Base-by-base conservation (phyloP, 1,140 invertebrate genomes). In the Scylla paramamosain region DNA sequence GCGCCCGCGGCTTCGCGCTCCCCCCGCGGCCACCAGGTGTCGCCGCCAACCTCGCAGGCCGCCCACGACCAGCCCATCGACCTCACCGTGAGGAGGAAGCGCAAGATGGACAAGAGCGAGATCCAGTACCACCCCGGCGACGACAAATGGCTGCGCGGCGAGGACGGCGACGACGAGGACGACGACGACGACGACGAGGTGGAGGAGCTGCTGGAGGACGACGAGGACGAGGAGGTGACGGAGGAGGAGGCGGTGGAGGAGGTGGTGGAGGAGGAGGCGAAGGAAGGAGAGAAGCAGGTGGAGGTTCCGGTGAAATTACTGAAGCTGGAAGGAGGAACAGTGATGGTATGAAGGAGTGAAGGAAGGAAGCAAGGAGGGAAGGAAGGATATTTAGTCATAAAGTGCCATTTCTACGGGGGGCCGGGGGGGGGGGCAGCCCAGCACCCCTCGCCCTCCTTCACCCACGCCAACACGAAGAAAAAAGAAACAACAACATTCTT, bases 41-140 rank as follows among this genome's bases (percentile, higher is more conserved):
- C 67, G 86, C 46, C 86, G 45, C 31, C 82, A 16, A 94, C 86
- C 20, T 59, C 88, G 29, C 52, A 87, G 0, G n/a, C 94, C 16
- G 32, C 93, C 8, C 93, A 95, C 59, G 96, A 96, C 52, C 96
- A 96, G 89, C 96, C 96, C 29, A 96, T 96, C 77, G 96, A 96
- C 59, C 93, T 96, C 83, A 96, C 96, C 32, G 96, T 96, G 45
- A 92, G 96, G n/a, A 84, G 96, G 39, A 96, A 96, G 92, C 91
- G 96, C 29, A 96, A 96, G 48, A 96, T 96, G 96, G 96, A 95
- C 83, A 96, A 96, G 96, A 95, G 95, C 46, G 96, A 96, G 31
- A 96, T 96, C 67, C 87, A 95, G 29, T 96, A 96, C 84, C 87
- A 96, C 28, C 96, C 96, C 8, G 91, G 84, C 32, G 94, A 96